Percentiles rank a stretch among this genome's conserved stretches.
phyloP scores from a whole-genome alignment of 1,140 invertebrate species.

The Magallana gigas region DNA sequence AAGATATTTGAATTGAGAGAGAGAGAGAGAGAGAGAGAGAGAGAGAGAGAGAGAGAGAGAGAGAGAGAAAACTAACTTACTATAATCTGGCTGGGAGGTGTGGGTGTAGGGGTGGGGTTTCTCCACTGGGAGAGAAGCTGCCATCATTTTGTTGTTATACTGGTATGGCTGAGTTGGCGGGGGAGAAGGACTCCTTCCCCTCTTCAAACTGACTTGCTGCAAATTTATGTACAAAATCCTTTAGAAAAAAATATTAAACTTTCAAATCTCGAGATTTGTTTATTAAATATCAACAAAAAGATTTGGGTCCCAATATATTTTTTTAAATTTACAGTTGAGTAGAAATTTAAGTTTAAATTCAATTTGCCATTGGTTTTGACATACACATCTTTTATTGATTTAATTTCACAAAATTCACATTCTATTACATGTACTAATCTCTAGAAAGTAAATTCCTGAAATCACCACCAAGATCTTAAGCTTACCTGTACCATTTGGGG shows the following conservation, averaged over 20 bases:
- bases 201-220: constrained; percentile 81
- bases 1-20: background rate
- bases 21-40: background rate
- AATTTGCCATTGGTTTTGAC: too few relatives aligned
- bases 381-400: too few relatives aligned
- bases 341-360: too few relatives aligned
- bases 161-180: constrained; percentile 76
- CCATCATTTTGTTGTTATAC: constrained; percentile 64
- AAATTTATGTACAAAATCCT: background rate
- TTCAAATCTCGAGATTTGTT: too few relatives aligned
- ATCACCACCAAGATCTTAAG: background rate
- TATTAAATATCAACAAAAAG: too few relatives aligned
- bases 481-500: constrained; percentile 63
- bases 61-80: constrained; percentile 51
- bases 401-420: too few relatives aligned
- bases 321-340: too few relatives aligned
- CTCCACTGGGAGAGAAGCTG: constrained; percentile 60
- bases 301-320: too few relatives aligned
- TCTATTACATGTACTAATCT: too few relatives aligned
- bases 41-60: too few relatives aligned
- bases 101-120: constrained; percentile 72
- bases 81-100: constrained; percentile 70
- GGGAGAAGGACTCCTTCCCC: constrained; percentile 84
- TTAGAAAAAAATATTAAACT: too few relatives aligned
- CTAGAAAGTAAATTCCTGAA: too few relatives aligned